These are phyloP conservation scores for Rutpela maculata DNA, from an alignment of 2,888 invertebrate species.

Conservation along the genomic window DNA sequence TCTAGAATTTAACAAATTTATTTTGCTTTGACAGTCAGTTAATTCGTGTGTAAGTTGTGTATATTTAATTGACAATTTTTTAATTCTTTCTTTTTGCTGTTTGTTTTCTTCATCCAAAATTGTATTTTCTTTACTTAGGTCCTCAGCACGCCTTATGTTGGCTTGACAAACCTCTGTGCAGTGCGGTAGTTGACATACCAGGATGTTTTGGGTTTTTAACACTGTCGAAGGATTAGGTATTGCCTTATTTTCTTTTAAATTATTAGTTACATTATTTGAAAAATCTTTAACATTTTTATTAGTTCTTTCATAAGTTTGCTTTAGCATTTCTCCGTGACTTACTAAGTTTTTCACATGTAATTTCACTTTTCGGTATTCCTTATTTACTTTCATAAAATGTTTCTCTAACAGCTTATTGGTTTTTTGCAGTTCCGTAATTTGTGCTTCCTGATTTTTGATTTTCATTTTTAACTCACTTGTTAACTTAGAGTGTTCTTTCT, in stretches of 20 bases:
- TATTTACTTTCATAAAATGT: slow-evolving; percentile 47
- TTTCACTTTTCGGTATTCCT: slow-evolving; percentile 52
- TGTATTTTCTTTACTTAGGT: slow-evolving; percentile 23
- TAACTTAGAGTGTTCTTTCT: slow-evolving; percentile 49
- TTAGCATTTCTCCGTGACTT: slow-evolving; percentile 35
- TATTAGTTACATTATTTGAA: slow-evolving; percentile 44
- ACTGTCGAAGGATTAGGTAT: not conserved
- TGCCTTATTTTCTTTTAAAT: slow-evolving; percentile 37
- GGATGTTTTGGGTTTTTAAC: not conserved
- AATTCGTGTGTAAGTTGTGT: slow-evolving; percentile 57
- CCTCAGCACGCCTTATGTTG: slow-evolving; percentile 4
- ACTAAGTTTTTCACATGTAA: slow-evolving; percentile 40
- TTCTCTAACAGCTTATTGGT: slow-evolving; percentile 52
- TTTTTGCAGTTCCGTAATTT: slow-evolving; percentile 50
- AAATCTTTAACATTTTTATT: not conserved
- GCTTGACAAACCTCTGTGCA: slow-evolving; percentile 28
- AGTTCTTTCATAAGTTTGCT: slow-evolving; percentile 7
- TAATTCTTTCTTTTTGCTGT: slow-evolving; percentile 51
- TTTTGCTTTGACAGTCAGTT: slow-evolving; percentile 57
- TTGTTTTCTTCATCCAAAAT: slow-evolving; percentile 46
- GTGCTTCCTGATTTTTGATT: slow-evolving; percentile 44
- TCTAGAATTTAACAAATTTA: slow-evolving; percentile 53
- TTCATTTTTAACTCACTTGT: slow-evolving; percentile 54
- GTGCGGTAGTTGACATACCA: slow-evolving; percentile 22
- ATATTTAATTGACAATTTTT: slow-evolving; percentile 49